Percentiles rank a stretch among this genome's conserved stretches.
phyloP scores from a whole-genome alignment of 2,888 invertebrate species.

The Agrotis ipsilon region DNA sequence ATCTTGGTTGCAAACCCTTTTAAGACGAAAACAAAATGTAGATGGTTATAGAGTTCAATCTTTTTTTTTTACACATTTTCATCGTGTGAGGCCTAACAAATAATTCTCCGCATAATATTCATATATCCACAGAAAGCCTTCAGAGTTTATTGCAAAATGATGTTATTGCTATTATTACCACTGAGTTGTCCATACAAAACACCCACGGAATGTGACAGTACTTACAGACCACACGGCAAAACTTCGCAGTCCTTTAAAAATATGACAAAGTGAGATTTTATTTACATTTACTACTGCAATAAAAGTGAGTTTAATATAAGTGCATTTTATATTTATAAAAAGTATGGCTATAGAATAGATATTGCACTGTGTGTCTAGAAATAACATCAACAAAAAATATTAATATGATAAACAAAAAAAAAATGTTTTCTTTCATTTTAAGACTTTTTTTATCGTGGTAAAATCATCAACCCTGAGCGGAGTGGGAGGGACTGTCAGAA shows the following conservation, averaged over 20 bases:
- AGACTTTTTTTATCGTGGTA: too few relatives aligned
- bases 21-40: not conserved
- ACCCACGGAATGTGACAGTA: slow-evolving; percentile 29
- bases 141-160: slow-evolving; percentile 14
- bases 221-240: slow-evolving; percentile 29
- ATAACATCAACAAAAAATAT: too few relatives aligned
- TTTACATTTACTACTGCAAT: slow-evolving; percentile 16
- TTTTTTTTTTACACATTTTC: not conserved
- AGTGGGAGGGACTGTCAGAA: too few relatives aligned
- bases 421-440: not conserved
- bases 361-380: not conserved
- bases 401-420: not conserved
- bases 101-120: not conserved
- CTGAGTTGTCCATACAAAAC: slow-evolving; percentile 20
- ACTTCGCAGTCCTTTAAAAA: slow-evolving; percentile 27
- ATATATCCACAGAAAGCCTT: not conserved
- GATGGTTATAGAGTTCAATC: not conserved
- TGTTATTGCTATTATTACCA: slow-evolving; percentile 20
- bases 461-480: too few relatives aligned
- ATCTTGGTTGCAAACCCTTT: not conserved
- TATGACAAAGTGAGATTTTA: slow-evolving; percentile 26
- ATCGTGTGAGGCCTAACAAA: slow-evolving; percentile 17
- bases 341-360: not conserved
- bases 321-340: not conserved
- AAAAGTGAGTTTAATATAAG: slow-evolving; percentile 10